Percentiles rank a stretch among this genome's conserved stretches.
These are phyloP conservation scores for Myiozetetes cayanensis DNA, from an alignment of 2,113 vertebrate genomes.

Conservation along the genomic window DNA sequence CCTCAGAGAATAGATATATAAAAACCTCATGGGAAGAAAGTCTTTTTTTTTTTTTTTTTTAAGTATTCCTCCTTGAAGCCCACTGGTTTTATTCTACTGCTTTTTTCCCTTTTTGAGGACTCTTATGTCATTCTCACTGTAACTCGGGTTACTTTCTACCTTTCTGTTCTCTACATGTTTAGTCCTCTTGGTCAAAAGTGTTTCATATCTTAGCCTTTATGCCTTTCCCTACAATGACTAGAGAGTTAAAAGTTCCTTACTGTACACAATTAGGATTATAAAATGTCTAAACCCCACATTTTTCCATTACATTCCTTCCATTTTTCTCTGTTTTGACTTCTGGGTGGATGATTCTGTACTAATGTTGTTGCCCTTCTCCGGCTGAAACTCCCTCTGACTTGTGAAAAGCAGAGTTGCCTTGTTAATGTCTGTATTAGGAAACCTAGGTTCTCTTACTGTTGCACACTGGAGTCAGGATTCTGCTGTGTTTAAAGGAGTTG, in stretches of 20 bases:
- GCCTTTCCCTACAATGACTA: neutral
- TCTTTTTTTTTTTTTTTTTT: neutral
- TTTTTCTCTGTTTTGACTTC: neutral
- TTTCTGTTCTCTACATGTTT: neutral
- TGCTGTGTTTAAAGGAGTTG: neutral
- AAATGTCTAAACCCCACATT: neutral
- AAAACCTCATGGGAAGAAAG: constrained; percentile 23
- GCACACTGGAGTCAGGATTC: neutral
- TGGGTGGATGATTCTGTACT: neutral
- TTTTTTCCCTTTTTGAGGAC: neutral
- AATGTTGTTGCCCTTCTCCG: neutral
- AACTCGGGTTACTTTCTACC: neutral
- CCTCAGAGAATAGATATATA: neutral
- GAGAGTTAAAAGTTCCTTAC: neutral
- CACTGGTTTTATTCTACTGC: neutral
- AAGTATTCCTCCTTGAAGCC: neutral
- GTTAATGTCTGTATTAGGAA: neutral
- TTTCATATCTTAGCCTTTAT: neutral
- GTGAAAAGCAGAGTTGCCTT: neutral
- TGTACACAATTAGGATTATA: neutral
- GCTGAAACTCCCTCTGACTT: neutral
- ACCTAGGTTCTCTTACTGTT: neutral
- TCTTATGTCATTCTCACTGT: neutral
- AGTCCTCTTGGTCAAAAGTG: neutral
- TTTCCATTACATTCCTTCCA: neutral